These are phyloP conservation scores for Alentia gelatinosa DNA, from an alignment of 2,888 invertebrate genomes.

Conservation along the genomic window DNA sequence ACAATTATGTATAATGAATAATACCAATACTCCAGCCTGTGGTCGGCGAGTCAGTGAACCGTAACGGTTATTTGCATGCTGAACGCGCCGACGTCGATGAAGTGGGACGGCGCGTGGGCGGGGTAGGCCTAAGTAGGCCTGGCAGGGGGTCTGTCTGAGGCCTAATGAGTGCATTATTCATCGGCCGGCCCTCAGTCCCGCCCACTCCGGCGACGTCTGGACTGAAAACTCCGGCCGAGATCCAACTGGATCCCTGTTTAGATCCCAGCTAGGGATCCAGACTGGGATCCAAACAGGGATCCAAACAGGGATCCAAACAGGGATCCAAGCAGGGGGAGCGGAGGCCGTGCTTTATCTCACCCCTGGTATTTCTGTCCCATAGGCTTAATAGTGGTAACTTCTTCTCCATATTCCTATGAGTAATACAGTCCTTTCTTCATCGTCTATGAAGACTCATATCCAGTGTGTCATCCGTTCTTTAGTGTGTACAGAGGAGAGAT, in stretches of 20 bases:
- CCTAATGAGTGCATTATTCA: slow-evolving; percentile 14
- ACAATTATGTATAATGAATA: too few relatives aligned
- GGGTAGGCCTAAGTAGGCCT: neutral
- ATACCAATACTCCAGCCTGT: too few relatives aligned
- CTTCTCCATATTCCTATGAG: too few relatives aligned
- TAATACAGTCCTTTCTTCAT: too few relatives aligned
- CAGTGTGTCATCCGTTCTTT: too few relatives aligned
- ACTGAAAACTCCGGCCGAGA: neutral
- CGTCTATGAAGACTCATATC: too few relatives aligned
- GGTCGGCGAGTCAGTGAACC: too few relatives aligned
- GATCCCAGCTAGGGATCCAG: neutral
- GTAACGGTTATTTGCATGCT: neutral
- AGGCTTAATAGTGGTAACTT: too few relatives aligned
- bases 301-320: neutral
- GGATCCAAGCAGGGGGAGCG: too few relatives aligned
- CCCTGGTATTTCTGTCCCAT: too few relatives aligned
- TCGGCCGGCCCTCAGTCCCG: neutral
- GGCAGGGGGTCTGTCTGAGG: slow-evolving; percentile 19
- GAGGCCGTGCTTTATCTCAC: too few relatives aligned
- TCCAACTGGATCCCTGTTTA: neutral
- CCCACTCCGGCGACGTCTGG: neutral
- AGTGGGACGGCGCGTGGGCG: neutral
- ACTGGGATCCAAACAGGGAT: neutral
- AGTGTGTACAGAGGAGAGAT: too few relatives aligned
- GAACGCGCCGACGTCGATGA: neutral